Base-by-base conservation (phyloP, 2,888 invertebrate genomes). In the Monochamus alternatus region DNA sequence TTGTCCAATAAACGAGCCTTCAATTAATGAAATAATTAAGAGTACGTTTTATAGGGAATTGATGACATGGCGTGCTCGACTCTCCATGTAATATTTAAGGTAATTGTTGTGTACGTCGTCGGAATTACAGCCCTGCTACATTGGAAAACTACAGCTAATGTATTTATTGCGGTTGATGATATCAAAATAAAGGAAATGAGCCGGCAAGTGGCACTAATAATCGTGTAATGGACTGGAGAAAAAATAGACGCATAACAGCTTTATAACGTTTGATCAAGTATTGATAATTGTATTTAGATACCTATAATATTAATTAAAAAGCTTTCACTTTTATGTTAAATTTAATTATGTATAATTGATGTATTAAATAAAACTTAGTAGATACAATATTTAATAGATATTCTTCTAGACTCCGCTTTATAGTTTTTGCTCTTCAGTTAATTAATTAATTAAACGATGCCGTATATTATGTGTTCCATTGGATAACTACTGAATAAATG, bases 1-100 rank as follows among this genome's bases (percentile, higher is more conserved):
- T 85, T 85, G 83, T 84, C 77, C 80, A 81, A 80, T 75, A 84
- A 85, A 85, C 82, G 84, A 83, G 80, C 76, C 77, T 78, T 80
- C 83, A 83, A 85, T 85, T 83, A 84, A 84, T 84, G 81, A 84
- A 82, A 82, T 82, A 83, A 83, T 84, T 85, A 83, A 78, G 79
- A 83, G 81, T 84, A 82, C 82, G 78, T 80, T 80, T 78, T 82
- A 82, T 81, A 71, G 76, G 62, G 77, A 82, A 84, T 82, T 81
- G 82, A 83, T 82, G 84, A 80, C 73, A 80, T 80, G 62, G 78
- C 80, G 80, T 82, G 80, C 75, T 78, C 68, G 73, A 75, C 80
- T 81, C 75, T 69, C 64, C 51, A 80, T 82, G 14, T 80, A 83
- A 77, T 78, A 84, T 84, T 84, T 65, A 84, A 70, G 66, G 43